Conservation (phyloP, 2,113 vertebrate species). For the Telmatochromis brachygnathus region DNA sequence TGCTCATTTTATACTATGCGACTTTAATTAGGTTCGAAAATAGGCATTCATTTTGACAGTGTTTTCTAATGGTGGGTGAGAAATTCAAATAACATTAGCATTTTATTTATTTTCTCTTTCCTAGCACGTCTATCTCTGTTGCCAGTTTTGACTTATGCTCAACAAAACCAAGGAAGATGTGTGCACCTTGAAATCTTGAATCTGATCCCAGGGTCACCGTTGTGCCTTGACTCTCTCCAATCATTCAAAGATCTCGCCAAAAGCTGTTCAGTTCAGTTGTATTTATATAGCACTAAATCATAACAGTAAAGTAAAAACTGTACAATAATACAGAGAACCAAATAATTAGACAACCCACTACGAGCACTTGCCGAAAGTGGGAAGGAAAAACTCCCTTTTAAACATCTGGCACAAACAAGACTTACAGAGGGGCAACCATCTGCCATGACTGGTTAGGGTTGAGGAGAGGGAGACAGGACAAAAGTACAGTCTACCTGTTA, state of each 20-base stretch:
- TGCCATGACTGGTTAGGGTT: not conserved
- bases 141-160: not conserved
- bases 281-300: not conserved
- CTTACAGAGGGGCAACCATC: not conserved
- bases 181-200: not conserved
- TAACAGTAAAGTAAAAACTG: not conserved
- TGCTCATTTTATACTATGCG: not conserved
- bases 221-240: not conserved
- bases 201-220: not conserved
- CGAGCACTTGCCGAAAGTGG: not conserved
- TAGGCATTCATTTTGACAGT: not conserved
- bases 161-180: not conserved
- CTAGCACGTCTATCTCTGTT: not conserved
- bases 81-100: not conserved
- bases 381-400: not conserved
- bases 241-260: not conserved
- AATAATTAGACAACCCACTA: accelerated
- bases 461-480: not conserved
- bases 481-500: not conserved
- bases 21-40: not conserved
- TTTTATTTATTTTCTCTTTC: not conserved
- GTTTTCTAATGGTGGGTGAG: not conserved
- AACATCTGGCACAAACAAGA: not conserved
- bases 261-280: not conserved
- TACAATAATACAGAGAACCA: not conserved